Conservation (phyloP, 2,888 invertebrate species). For the Digitonthophagus gazella region DNA sequence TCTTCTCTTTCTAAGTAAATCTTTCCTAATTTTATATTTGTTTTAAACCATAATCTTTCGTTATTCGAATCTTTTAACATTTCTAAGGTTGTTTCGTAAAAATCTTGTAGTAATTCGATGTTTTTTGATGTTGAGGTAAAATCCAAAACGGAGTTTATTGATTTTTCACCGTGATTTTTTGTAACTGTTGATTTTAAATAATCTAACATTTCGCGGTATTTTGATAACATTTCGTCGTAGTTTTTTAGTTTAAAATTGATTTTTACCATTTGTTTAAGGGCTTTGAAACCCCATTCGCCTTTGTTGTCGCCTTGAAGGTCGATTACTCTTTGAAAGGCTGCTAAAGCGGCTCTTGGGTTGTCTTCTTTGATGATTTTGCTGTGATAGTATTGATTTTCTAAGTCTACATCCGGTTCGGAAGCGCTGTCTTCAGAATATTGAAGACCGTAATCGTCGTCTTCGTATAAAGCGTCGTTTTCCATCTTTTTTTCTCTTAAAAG, state of each 20-base stretch:
- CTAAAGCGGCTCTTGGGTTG: slow-evolving; percentile 82
- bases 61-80: slow-evolving; percentile 96
- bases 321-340: slow-evolving; percentile 93
- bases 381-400: slow-evolving; percentile 99
- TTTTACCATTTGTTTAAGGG: slow-evolving; percentile 99
- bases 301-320: slow-evolving; percentile 95
- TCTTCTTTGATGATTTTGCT: slow-evolving; percentile 97
- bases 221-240: slow-evolving; percentile 59
- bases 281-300: slow-evolving; percentile 99
- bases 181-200: slow-evolving; percentile 99
- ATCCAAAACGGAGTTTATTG: slow-evolving; percentile 97
- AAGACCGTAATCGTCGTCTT: slow-evolving; percentile 94
- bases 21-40: slow-evolving; percentile 97
- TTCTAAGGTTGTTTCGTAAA: slow-evolving; percentile 94
- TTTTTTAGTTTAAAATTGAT: slow-evolving; percentile 94
- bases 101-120: slow-evolving; percentile 78
- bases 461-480: slow-evolving; percentile 86
- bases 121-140: slow-evolving; percentile 98
- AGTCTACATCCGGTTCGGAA: slow-evolving; percentile 97
- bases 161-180: slow-evolving; percentile 98
- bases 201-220: slow-evolving; percentile 89
- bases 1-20: slow-evolving; percentile 94
- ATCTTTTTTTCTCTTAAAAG: slow-evolving; percentile 18
- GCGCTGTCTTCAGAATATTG: slow-evolving; percentile 99
- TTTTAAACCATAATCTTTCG: slow-evolving; percentile 98